Percentiles rank a stretch among this genome's conserved stretches.
phyloP scores from a whole-genome alignment of 2,888 invertebrate genomes.

The Idaea dimidiata region DNA sequence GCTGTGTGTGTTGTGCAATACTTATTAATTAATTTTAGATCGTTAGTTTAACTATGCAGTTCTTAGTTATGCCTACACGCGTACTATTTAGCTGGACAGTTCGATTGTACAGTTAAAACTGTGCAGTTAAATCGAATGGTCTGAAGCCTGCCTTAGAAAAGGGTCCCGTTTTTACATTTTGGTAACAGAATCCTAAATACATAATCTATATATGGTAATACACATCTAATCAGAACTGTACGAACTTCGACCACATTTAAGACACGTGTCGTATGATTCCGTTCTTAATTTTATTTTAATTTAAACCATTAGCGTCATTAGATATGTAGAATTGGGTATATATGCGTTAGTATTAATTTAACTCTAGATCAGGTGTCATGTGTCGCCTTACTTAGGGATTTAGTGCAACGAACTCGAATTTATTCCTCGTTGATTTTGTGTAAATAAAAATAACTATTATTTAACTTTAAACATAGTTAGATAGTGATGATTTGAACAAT shows the following conservation, averaged over 20 bases:
- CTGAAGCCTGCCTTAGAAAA: too few species aligned
- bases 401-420: too few species aligned
- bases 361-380: not conserved
- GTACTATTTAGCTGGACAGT: too few species aligned
- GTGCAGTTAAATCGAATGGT: too few species aligned
- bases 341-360: not conserved
- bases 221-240: not conserved
- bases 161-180: not conserved
- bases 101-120: too few species aligned
- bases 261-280: conserved; percentile 38
- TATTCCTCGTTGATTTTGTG: too few species aligned
- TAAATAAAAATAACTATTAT: not conserved
- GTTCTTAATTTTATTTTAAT: conserved; percentile 43
- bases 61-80: too few species aligned
- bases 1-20: too few species aligned
- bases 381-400: not conserved
- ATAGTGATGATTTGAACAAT: not conserved
- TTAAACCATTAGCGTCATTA: conserved; percentile 21
- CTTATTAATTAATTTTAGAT: too few species aligned
- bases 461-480: not conserved
- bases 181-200: too few species aligned
- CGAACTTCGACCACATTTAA: conserved; percentile 6
- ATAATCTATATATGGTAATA: too few species aligned
- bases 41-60: too few species aligned
- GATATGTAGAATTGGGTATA: not conserved